Evolutionary conservation across 2,113 vertebrate genomes (phyloP).

Genomic region (Egretta garzetta): DNA sequence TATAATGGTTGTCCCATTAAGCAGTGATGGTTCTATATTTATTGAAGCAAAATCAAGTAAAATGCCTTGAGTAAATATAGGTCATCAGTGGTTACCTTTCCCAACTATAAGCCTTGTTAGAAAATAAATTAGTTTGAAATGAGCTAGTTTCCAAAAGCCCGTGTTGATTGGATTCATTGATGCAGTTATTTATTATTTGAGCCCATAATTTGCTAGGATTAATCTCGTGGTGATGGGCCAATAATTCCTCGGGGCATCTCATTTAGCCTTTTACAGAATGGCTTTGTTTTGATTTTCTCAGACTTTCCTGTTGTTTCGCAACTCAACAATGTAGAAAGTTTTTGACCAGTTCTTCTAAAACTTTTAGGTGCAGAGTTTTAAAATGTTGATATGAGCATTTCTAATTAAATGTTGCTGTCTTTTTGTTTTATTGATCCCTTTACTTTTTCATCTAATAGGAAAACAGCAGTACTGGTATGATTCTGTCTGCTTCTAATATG

Average conservation of each 20-base stretch:
- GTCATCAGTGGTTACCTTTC: not conserved
- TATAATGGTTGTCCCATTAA: not conserved
- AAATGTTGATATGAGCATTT: not conserved
- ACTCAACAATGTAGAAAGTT: not conserved
- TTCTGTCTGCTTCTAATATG: not conserved
- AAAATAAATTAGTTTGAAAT: slow-evolving; percentile 35
- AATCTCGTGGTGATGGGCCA: not conserved
- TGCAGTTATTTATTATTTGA: slow-evolving; percentile 9
- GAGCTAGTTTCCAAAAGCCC: not conserved
- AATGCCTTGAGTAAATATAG: not conserved
- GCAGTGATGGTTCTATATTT: not conserved
- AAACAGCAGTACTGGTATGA: not conserved
- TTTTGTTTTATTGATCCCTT: not conserved
- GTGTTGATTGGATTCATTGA: not conserved
- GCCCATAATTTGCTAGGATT: not conserved
- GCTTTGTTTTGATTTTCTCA: not conserved
- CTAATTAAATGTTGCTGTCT: not conserved
- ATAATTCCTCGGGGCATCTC: not conserved
- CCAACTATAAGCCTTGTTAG: not conserved
- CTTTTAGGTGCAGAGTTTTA: not conserved
- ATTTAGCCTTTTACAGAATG: not conserved
- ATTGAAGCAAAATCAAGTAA: not conserved
- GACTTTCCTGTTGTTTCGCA: not conserved
- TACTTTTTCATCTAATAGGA: not conserved
- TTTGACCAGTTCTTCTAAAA: not conserved